Evolutionary conservation across 2,888 invertebrate genomes (phyloP).

Genomic region (Mythimna albipuncta): DNA sequence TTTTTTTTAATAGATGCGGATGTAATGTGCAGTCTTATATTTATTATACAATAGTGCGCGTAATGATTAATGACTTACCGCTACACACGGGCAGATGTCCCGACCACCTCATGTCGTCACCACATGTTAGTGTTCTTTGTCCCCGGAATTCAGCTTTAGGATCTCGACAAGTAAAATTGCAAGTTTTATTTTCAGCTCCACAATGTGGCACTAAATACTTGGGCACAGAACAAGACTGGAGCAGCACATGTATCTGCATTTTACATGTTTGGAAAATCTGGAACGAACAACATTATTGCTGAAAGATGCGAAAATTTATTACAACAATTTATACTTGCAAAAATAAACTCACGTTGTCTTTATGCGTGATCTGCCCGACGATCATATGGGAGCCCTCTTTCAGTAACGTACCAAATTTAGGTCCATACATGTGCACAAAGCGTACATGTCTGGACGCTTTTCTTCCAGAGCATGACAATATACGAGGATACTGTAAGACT

Average conservation of each 20-base stretch:
- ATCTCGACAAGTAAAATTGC: conserved; percentile 83
- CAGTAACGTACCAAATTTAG: conserved; percentile 81
- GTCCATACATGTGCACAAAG: conserved; percentile 82
- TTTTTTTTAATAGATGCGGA: conserved; percentile 2
- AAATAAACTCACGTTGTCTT: conserved; percentile 75
- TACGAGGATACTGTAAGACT: conserved; percentile 76
- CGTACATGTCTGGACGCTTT: conserved; percentile 73
- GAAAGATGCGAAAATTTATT: conserved; percentile 48
- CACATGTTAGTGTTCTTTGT: conserved; percentile 72
- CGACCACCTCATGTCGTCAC: conserved; percentile 79
- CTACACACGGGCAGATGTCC: conserved; percentile 80
- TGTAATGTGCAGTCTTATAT: conserved; percentile 12
- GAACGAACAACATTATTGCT: conserved; percentile 61
- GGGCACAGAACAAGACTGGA: conserved; percentile 82
- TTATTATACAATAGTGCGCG: conserved; percentile 20
- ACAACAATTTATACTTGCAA: conserved; percentile 26
- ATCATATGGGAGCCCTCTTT: conserved; percentile 82
- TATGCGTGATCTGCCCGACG: conserved; percentile 79
- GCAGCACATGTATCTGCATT: conserved; percentile 83
- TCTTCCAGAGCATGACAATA: conserved; percentile 78
- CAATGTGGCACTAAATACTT: conserved; percentile 79
- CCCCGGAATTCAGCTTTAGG: conserved; percentile 75
- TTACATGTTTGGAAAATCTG: conserved; percentile 85
- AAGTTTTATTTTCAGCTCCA: conserved; percentile 74
- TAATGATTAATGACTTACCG: conserved; percentile 70